A percentile compares a stretch with the other conserved stretches of the same genome.
Evolutionary conservation across 2,113 vertebrate species (phyloP).

Genomic region (Atractosteus spatula): DNA sequence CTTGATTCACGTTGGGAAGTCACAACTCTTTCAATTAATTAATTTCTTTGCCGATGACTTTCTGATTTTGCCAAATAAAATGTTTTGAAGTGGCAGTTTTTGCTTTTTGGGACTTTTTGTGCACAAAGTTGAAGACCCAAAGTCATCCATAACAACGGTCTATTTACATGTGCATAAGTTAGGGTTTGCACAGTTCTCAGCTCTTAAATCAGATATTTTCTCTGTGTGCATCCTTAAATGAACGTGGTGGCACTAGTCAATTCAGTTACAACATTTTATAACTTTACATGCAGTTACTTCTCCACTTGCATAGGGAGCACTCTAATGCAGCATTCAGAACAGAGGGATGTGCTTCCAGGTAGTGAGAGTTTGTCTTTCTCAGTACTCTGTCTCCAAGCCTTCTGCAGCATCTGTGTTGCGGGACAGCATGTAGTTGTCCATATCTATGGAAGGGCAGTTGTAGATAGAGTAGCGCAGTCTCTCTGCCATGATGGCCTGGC

Average conservation of each 20-base stretch:
- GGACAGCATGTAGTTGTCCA: conserved; percentile 81
- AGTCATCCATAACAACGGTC: too few relatives aligned
- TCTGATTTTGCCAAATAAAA: neutral
- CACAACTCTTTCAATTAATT: neutral
- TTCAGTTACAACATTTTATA: neutral
- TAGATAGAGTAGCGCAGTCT: conserved; percentile 77
- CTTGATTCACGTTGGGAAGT: neutral
- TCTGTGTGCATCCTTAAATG: neutral
- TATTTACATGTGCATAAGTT: neutral
- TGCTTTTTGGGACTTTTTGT: too few relatives aligned
- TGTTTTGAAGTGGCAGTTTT: too few relatives aligned
- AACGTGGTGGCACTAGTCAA: neutral
- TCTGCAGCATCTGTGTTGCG: conserved; percentile 70
- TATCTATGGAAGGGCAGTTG: conserved; percentile 78
- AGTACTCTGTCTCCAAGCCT: conserved; percentile 67
- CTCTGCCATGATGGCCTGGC: conserved; percentile 67
- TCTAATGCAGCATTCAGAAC: conserved; percentile 30
- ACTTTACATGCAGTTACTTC: neutral
- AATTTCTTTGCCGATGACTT: neutral
- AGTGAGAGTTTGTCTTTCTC: conserved; percentile 27
- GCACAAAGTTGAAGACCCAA: too few relatives aligned
- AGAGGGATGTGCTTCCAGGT: conserved; percentile 25
- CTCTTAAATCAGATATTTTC: neutral
- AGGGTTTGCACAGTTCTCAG: neutral
- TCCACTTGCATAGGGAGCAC: neutral